Base-by-base conservation (phyloP, 2,888 invertebrate genomes). In the Ennomos fuscantarius region DNA sequence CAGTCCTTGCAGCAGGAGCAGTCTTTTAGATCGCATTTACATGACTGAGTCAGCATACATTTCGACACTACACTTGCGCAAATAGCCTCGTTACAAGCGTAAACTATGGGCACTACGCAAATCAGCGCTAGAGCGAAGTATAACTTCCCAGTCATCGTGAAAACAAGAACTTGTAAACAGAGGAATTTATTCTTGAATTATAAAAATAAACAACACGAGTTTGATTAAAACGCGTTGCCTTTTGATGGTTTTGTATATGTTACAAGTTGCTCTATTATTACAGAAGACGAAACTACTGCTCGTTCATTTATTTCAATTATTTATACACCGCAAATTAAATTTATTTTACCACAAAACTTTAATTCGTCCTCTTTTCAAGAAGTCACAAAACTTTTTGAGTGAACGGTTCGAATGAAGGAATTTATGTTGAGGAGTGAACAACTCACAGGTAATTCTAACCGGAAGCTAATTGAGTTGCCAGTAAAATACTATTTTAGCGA, bases 1-100 rank as follows among this genome's bases (percentile, higher is more conserved):
- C 99, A 99, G 81, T 98, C 98, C 76, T 96, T 96, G 89, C 98
- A 99, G 82, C 98, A 99, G n/a, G 97, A 96, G 81, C 98, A 98
- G 82, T 97, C 97, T 77, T 95, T 96, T 73, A 97, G 93, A 82
- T 99, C 98, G 87, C 99, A 99, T 85, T 98, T 98, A 91, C 99
- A 99, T 48, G 98, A 97, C 83, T 98, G 97, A 10, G 98, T 98
- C 64, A 99, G 92, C 95, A 99, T 96, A 86, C 99, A 99, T 89
- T 99, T 99, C 78, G 98, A 98, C 47, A 99, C 99, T 52, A 98
- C 96, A 77, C 98, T 97, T 15, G 97, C 99, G 90, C 99, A 99
- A 54, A 98, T 96, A 32, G 97, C 97, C 90, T 99, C 98, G 83
- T 99, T 98, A 85, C 99, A 99, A 24, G 91, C 89, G 66, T 88